Base-by-base conservation (phyloP, 2,888 invertebrate species). In the Nymphalis c-album region DNA sequence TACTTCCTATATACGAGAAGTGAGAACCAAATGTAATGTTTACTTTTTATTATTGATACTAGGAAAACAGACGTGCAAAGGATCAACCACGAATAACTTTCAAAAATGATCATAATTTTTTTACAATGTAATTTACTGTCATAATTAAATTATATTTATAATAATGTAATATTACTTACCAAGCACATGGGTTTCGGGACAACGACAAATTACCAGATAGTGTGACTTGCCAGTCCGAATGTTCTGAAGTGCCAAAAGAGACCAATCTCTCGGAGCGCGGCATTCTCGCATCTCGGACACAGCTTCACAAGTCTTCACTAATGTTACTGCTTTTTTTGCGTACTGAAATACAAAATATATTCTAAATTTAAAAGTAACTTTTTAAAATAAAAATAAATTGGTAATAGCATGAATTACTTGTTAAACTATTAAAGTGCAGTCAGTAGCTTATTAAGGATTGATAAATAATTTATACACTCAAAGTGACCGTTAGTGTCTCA, bases 231-330 rank as follows among this genome's bases (percentile, higher is more conserved):
- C 98, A 7, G 98, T 98, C 77, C 98, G 93, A 51, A 97, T 96
- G 83, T 98, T 98, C 88, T 98, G 98, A 69, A 98, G 90, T 7
- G 98, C 98, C 65, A 98, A 87, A 63, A 98, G 90, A 6, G 98
- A 97, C 98, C 98, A 98, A 84, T 98, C 98, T 73, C 97, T 94
- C 0, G 97, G 97, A 35, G 96, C 94, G 80, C 97, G 94, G 83
- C 98, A 98, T 78, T 97, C 95, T 67, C 98, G 93, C 95, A 98
- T 97, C 86, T 97, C 97, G 4, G 95, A 94, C n/a, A 97, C 96
- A 0, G 97, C 96, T 88, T 98, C 98, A 85, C 98, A 98, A 7
- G 98, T 98, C 90, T 98, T 98, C 77, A 98, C 97, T 79, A 98
- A 87, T 1, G 98, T 98, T 76, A 98, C 93, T 18, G 97, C 97